Evolutionary conservation across 2,113 vertebrate genomes (phyloP), one percentile per base, ranked within the genome.

Genomic region (Solea senegalensis): DNA sequence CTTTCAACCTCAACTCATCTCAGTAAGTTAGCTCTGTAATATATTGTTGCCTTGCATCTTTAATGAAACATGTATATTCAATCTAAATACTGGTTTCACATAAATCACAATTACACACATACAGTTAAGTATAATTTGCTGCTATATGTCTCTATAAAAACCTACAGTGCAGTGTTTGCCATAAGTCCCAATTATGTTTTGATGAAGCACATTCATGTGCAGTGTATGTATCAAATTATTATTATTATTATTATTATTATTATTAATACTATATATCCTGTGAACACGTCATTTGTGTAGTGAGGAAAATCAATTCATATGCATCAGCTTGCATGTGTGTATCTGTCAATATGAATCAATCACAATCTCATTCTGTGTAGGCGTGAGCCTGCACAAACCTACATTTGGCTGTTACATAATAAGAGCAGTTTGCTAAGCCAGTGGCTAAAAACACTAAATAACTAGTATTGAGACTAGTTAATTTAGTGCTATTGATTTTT

Each of bases 401-500:
- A 76, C 74, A 77, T 83, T 86, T 65, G 55, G 65, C 51, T 67
- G 77, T 87, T 89, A 82, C 78, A 87, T 90, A 89, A 88, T 59
- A 26, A 2, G 68, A 76, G 64, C 72, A 4, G 65, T 67, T 86
- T 88, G 66, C 74, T 58, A 61, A 63, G 62, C 86, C 53, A 9
- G 48, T 82, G 68, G 79, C 82, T 83, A 72, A 73, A 83, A 80
- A 83, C 79, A 71, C 78, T 21, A 87, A 72, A 71, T 65, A 82
- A 68, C 16, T 58, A 66, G 58, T 77, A 53, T 63, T 58, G 76
- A 27, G 8, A 78, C 34, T 34, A 34, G 34, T 34, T 34, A 34
- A 6, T 34, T 34, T 34, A 34, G 34, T 34, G 34, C 34, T 34
- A 34, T 0, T 34, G 3, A 34, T 34, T 34, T 34, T 1, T 34